Evolutionary conservation across 2,888 invertebrate species (phyloP).

Genomic region (Acanthosepion esculentum): DNA sequence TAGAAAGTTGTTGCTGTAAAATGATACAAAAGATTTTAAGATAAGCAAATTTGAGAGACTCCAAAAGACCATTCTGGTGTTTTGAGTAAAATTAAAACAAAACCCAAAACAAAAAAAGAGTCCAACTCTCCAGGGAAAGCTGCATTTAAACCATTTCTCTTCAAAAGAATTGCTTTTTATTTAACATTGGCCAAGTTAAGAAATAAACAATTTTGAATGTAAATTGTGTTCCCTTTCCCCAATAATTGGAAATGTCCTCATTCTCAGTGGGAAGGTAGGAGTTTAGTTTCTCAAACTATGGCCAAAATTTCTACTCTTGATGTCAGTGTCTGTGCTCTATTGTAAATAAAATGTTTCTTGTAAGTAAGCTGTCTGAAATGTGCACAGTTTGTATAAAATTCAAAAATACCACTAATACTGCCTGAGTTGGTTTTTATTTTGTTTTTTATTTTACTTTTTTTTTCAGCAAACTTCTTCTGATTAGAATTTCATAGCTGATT

Average conservation of each 20-base stretch:
- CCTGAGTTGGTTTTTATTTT: neutral
- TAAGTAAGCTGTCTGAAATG: conserved; percentile 6
- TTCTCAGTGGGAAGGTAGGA: neutral
- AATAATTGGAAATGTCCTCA: neutral
- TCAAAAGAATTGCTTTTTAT: neutral
- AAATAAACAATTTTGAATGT: neutral
- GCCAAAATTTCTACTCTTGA: neutral
- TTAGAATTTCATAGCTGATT: too few relatives aligned
- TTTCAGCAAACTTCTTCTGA: neutral
- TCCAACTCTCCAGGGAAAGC: too few relatives aligned
- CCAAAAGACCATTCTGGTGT: too few relatives aligned
- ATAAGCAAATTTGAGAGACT: too few relatives aligned
- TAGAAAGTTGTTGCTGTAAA: too few relatives aligned
- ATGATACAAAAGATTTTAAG: too few relatives aligned
- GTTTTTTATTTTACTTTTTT: neutral
- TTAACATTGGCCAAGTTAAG: neutral
- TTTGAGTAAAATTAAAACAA: neutral
- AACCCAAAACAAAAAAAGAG: neutral
- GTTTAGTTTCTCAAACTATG: neutral
- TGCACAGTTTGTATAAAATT: conserved; percentile 15
- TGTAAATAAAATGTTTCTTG: conserved; percentile 25
- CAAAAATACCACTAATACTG: neutral
- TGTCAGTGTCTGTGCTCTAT: neutral
- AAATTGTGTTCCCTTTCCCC: neutral
- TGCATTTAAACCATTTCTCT: neutral